phyloP scores from a whole-genome alignment of 2,888 invertebrate species.

The Mesopsocus fuscifrons region DNA sequence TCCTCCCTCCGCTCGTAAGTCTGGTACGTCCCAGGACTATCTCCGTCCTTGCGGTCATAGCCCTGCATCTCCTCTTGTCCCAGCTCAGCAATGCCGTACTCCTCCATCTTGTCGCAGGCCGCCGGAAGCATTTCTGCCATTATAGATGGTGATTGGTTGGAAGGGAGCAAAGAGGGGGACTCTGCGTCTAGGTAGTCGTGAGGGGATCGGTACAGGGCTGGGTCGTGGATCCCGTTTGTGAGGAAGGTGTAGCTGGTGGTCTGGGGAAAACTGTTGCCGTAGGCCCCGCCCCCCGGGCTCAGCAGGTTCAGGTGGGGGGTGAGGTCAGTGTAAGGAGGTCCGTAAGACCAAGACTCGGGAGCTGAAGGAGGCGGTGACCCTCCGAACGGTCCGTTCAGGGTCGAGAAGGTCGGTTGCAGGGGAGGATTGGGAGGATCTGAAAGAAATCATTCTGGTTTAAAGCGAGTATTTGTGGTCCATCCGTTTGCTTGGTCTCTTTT shows the following conservation, averaged over 20 bases:
- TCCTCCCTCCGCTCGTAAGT: background rate
- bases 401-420: conserved; percentile 1
- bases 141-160: conserved; percentile 1
- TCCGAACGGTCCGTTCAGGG: conserved; percentile 2
- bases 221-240: conserved; percentile 3
- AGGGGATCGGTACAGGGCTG: background rate
- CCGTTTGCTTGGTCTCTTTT: no score
- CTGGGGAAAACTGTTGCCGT: background rate
- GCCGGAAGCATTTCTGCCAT: conserved; percentile 2
- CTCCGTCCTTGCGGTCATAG: conserved; percentile 1
- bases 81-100: background rate
- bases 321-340: background rate
- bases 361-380: background rate
- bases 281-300: background rate
- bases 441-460: no score
- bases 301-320: conserved; percentile 6
- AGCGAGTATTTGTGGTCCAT: no score
- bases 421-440: background rate
- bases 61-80: background rate
- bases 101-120: background rate
- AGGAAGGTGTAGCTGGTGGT: conserved; percentile 3
- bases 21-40: background rate
- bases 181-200: conserved; percentile 7
- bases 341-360: conserved; percentile 6
- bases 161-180: background rate